Conservation (phyloP, 2,888 invertebrate species). For the Criorhina ranunculi region DNA sequence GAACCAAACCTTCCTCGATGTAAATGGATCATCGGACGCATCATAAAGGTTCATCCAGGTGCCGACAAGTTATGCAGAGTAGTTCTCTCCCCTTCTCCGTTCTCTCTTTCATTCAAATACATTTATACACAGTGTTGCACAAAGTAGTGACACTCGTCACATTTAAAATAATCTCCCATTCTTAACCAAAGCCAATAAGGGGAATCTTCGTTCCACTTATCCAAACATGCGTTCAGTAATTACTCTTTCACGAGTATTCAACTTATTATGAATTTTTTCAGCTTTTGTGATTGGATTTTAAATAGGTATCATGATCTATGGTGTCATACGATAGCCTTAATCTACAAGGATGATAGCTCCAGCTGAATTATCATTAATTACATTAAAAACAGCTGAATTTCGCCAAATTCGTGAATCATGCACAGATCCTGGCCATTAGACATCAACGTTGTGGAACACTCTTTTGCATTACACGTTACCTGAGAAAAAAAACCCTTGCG, state of each 20-base stretch:
- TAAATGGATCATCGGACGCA: no score
- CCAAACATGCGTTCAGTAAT: constrained; percentile 46
- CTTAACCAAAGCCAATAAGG: constrained; percentile 9
- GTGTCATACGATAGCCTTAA: not conserved
- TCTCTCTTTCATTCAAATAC: no score
- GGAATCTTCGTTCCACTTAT: constrained; percentile 46
- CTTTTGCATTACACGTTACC: no score
- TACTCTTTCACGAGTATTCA: constrained; percentile 35
- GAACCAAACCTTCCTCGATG: no score
- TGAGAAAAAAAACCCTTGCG: no score
- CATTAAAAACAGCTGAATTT: not conserved
- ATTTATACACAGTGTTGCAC: no score
- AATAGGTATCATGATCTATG: constrained; percentile 19
- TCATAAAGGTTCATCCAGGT: no score
- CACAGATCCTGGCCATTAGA: constrained; percentile 33
- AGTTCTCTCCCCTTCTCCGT: no score
- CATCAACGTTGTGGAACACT: no score
- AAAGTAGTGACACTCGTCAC: no score
- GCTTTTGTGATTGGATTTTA: constrained; percentile 27
- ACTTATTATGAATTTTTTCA: constrained; percentile 34
- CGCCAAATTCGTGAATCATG: constrained; percentile 10
- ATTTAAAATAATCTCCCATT: no score
- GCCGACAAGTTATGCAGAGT: no score
- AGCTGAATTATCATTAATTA: not conserved
- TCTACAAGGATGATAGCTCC: not conserved